Conservation (phyloP, 1,140 invertebrate species). For the Neodiprion virginianus region DNA sequence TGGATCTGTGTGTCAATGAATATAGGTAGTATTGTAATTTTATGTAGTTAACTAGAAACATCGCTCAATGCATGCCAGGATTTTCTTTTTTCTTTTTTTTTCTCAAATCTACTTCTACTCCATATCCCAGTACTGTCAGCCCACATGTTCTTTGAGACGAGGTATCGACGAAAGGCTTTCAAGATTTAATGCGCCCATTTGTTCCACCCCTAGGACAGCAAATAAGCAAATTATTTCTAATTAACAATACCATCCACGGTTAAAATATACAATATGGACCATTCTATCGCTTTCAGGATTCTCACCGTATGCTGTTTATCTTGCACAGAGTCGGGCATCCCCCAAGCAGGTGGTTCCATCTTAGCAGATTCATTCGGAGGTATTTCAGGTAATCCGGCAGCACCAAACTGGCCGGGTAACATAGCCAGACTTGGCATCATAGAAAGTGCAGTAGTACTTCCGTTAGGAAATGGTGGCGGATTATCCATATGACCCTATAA, state of each 20-base stretch:
- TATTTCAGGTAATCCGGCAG: constrained; percentile 51
- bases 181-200: constrained; percentile 52
- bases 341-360: constrained; percentile 56
- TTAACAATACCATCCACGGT: too few species aligned
- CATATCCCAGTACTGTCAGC: constrained; percentile 13
- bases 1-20: constrained; percentile 48
- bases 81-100: constrained; percentile 32
- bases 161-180: constrained; percentile 25
- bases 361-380: constrained; percentile 52
- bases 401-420: constrained; percentile 52
- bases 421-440: constrained; percentile 53
- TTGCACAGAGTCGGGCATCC: constrained; percentile 55
- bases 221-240: too few species aligned
- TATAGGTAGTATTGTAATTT: constrained; percentile 52
- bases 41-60: constrained; percentile 51
- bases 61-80: constrained; percentile 48
- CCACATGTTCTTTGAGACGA: constrained; percentile 21
- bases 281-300: constrained; percentile 4
- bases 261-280: too few species aligned
- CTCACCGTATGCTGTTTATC: constrained; percentile 59
- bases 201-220: constrained; percentile 49
- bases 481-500: constrained; percentile 53
- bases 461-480: constrained; percentile 56
- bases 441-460: constrained; percentile 50
- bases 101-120: constrained; percentile 27